Evolutionary conservation across 2,797 vertebrate genomes (phyloP), one percentile per base, ranked within the genome.

Genomic region (Micromesistius poutassou): DNA sequence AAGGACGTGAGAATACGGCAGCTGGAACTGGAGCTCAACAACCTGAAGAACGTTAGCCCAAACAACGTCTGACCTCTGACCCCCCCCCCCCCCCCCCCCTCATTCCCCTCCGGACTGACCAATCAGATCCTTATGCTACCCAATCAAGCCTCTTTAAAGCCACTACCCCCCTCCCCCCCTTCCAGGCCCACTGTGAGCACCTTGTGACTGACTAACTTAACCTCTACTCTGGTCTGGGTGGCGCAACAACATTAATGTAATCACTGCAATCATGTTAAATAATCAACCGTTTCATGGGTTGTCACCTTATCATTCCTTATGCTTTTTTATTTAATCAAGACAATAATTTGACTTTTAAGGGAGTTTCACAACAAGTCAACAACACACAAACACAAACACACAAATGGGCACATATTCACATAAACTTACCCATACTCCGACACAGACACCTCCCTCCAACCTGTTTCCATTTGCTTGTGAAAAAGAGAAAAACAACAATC

Each of bases 1-100:
- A 98, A 96, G 84, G 98, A 99, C 80, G 90, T 99, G 84, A 93
- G 92, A 82, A 95, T 99, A 90, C 95, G 97, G 68, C 98, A 99
- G 91, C 94, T 98, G 42, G 97, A 99, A 91, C 93, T 99, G 88
- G 98, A 99, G 88, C 90, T 99, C 35, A 98, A 96, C 89, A 99
- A 99, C 94, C 89, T 98, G 83, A 96, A 95, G 80, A 99, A 99
- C 91, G 95, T 91, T 90, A 96, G 96, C 76, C 96, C 97, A 81
- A 97, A 95, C 92, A 96, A 95, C 91, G 95, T 95, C 80, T 98
- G 96, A 97, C 92, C 89, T 84, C 90, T 73, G 25, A 77, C 74
- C 88, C 87, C 85, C 76, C 75, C 82, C 87, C 83, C 78, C 84
- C 86, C 74, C 80, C 88, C 84, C 78, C 84, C 81, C 87, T 84